These are phyloP conservation scores for Rhadinocentrus ornatus DNA, from an alignment of 2,797 vertebrate species.

Conservation along the genomic window DNA sequence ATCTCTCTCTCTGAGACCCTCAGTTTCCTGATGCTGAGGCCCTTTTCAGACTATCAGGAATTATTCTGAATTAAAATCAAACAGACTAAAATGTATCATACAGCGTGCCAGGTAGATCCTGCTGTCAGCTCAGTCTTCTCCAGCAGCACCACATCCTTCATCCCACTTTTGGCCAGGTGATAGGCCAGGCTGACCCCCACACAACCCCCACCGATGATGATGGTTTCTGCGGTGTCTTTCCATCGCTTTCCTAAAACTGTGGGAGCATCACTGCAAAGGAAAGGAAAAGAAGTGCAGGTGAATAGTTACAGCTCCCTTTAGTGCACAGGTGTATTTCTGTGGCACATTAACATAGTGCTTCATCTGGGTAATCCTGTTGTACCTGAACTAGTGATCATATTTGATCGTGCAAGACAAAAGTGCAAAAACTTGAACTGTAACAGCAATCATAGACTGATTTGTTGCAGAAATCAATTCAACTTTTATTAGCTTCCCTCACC, in stretches of 20 bases:
- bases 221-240: constrained; percentile 92
- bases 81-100: constrained; percentile 68
- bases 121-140: constrained; percentile 98
- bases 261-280: constrained; percentile 37
- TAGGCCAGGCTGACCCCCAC: constrained; percentile 94
- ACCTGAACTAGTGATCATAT: background rate
- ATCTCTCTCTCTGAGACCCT: too few species aligned
- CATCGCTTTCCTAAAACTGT: constrained; percentile 78
- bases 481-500: background rate
- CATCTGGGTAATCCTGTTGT: background rate
- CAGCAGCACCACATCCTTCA: constrained; percentile 94
- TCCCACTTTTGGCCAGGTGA: constrained; percentile 93
- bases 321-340: background rate
- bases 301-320: background rate
- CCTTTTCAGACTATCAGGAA: background rate
- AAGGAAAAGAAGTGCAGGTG: background rate
- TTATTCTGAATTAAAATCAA: too few species aligned
- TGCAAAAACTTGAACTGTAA: background rate
- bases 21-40: background rate
- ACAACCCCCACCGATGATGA: constrained; percentile 96
- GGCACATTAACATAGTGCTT: background rate
- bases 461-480: background rate
- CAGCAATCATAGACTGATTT: background rate
- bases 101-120: constrained; percentile 98
- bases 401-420: background rate